Evolutionary conservation across 2,888 invertebrate genomes (phyloP).

Genomic region (Sericinus montela): DNA sequence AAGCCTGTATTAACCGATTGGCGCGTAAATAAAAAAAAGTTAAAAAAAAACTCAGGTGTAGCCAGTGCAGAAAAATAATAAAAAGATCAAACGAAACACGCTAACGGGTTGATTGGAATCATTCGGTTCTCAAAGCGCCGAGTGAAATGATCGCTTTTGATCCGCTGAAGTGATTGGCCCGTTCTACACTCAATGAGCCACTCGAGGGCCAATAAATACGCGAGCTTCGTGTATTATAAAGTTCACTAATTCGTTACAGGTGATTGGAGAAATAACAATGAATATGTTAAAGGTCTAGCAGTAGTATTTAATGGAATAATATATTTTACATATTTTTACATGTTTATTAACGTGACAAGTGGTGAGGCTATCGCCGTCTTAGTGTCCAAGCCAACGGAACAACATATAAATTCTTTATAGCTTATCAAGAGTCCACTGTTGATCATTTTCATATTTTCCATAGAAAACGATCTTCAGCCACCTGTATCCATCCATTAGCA

Average conservation of each 20-base stretch:
- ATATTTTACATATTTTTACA: no score
- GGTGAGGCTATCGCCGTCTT: no score
- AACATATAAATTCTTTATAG: no score
- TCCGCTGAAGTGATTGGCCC: slow-evolving; percentile 26
- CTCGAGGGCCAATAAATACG: slow-evolving; percentile 15
- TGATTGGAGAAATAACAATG: neutral
- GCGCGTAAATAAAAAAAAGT: neutral
- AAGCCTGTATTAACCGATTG: neutral
- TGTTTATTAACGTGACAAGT: no score
- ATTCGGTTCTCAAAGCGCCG: slow-evolving; percentile 15
- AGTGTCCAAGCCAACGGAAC: no score
- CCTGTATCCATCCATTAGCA: no score
- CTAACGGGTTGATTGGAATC: slow-evolving; percentile 17
- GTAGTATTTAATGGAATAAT: no score
- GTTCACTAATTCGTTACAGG: neutral
- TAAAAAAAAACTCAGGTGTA: slow-evolving; percentile 3
- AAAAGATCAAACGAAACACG: slow-evolving; percentile 16
- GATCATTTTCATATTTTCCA: no score
- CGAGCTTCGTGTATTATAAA: slow-evolving; percentile 9
- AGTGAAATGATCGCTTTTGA: slow-evolving; percentile 26
- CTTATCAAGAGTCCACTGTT: no score
- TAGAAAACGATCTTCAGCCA: no score
- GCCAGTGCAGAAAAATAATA: slow-evolving; percentile 6
- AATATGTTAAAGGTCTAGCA: no score
- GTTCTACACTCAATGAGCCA: slow-evolving; percentile 1